A percentile compares a stretch with the other conserved stretches of the same genome.
These are phyloP conservation scores for Spodoptera frugiperda DNA, from an alignment of 1,140 invertebrate genomes.

Conservation along the genomic window DNA sequence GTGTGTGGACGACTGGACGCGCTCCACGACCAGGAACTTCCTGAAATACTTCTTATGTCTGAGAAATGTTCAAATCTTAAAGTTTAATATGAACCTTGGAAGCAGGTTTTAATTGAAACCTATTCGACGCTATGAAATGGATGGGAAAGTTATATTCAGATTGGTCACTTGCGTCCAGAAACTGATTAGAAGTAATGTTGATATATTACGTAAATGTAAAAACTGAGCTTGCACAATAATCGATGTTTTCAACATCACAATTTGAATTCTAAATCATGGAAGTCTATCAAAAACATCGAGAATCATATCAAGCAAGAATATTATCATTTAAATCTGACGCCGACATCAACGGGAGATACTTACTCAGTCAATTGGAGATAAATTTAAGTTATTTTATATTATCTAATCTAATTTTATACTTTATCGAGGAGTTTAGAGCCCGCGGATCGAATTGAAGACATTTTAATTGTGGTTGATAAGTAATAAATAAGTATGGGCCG, in stretches of 20 bases:
- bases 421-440: constrained; percentile 22
- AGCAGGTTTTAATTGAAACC: too few species aligned
- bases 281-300: constrained; percentile 27
- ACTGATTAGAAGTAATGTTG: too few species aligned
- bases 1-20: neutral
- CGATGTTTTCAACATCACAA: constrained; percentile 27
- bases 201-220: too few species aligned
- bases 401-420: constrained; percentile 41
- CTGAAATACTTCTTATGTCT: too few species aligned
- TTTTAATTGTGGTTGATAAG: constrained; percentile 35
- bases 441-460: constrained; percentile 36
- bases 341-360: neutral
- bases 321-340: constrained; percentile 36
- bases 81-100: too few species aligned
- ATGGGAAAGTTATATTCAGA: neutral
- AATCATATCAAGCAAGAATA: constrained; percentile 15
- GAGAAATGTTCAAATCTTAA: too few species aligned
- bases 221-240: constrained; percentile 2
- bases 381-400: constrained; percentile 9
- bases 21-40: too few species aligned
- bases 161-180: too few species aligned
- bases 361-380: neutral
- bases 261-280: constrained; percentile 21
- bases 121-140: too few species aligned
- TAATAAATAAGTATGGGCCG: constrained; percentile 32